Base-by-base conservation (phyloP, 2,888 invertebrate species). In the Acronicta leporina region DNA sequence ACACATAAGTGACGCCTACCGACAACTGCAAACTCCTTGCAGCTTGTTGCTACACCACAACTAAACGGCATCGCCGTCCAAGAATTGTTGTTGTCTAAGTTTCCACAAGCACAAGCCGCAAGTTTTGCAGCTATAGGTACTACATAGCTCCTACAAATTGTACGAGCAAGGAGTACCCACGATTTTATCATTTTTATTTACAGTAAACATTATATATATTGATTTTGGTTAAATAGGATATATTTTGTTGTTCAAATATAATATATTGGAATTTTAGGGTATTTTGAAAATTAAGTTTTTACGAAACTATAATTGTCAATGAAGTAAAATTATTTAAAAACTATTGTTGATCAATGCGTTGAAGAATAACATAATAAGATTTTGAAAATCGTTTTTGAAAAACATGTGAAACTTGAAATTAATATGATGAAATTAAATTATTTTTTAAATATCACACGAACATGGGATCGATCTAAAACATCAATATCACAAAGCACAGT, bases 401-500 rank as follows among this genome's bases (percentile, higher is more conserved):
- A 40, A 35, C 44, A 38, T 33, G 14, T 33, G 14, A n/a, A 10
- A 43, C 15, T 30, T 15, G 9, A 30, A 44, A n/a, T n/a, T n/a
- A n/a, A n/a, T n/a, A n/a, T n/a, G n/a, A n/a, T n/a, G n/a, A n/a
- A n/a, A n/a, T n/a, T n/a, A n/a, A 55, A 33, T 20, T 44, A 35
- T 49, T 65, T 38, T 45, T 78, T 73, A 79, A 85, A 83, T 88
- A 88, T 86, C 89, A 91, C 91, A 90, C 87, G 81, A 88, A 86
- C 82, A 80, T 80, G 78, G 83, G 80, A 84, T 83, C 69, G 75
- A 79, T 84, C 74, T 77, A 76, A 81, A 84, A 82, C 75, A 63
- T 75, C 61, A 62, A 72, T 72, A 83, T 73, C 88, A 89, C 87
- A 87, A 86, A 86, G 84, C 87, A 85, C 89, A 82, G 69, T 77